These are phyloP conservation scores for Paragorgia papillata DNA, from an alignment of 92 coral and sea anemone genomes.

Conservation along the genomic window DNA sequence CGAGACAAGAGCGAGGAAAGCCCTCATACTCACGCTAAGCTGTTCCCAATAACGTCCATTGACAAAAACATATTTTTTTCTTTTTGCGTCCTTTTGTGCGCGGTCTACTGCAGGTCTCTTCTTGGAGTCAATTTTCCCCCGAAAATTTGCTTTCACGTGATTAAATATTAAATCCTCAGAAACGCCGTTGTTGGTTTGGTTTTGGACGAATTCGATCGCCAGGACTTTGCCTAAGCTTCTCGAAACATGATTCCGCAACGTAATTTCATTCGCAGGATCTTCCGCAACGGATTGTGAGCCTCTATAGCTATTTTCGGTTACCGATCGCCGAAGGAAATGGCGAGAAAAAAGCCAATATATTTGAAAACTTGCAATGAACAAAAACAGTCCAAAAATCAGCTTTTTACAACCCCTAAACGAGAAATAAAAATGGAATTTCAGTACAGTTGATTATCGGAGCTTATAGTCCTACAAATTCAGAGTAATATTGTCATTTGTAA, in stretches of 20 bases:
- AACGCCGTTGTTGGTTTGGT: neutral
- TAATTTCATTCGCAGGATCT: neutral
- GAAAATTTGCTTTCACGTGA: conserved; percentile 1
- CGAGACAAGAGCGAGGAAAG: conserved; percentile 75
- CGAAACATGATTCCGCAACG: neutral
- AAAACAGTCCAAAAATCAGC: no score
- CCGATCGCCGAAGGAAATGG: no score
- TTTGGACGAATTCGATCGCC: neutral
- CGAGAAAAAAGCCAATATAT: no score
- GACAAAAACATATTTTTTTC: conserved; percentile 22
- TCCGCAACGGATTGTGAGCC: no score
- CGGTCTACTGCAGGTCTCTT: neutral
- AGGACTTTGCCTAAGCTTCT: neutral
- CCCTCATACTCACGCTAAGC: conserved; percentile 79
- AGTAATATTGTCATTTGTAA: no score
- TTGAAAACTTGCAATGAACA: no score
- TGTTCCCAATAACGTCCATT: conserved; percentile 82
- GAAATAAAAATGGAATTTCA: no score
- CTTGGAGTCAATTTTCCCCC: neutral
- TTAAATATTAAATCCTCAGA: neutral
- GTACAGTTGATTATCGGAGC: no score
- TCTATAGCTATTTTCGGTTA: no score
- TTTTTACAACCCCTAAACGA: no score
- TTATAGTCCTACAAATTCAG: no score
- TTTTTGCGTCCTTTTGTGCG: neutral